phyloP scores from a whole-genome alignment of 2,888 invertebrate genomes.

The Plagodis pulveraria region DNA sequence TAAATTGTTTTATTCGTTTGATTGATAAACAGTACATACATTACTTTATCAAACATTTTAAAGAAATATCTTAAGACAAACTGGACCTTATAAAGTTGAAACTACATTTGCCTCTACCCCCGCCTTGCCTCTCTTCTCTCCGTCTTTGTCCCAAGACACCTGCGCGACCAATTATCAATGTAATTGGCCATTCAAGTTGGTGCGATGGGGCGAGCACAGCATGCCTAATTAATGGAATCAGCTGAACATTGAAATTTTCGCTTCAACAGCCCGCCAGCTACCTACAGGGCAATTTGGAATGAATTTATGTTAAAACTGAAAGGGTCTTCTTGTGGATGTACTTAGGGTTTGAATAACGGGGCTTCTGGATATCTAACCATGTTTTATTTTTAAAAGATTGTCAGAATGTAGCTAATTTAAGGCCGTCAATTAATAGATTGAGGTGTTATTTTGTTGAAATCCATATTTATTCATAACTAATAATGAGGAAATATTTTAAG shows the following conservation, averaged over 20 bases:
- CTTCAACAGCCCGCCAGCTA: slow-evolving; percentile 59
- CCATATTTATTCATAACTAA: too few relatives aligned
- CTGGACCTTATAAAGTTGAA: slow-evolving; percentile 5
- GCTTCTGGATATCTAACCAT: neutral
- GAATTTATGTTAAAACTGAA: slow-evolving; percentile 59
- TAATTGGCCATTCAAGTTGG: slow-evolving; percentile 82
- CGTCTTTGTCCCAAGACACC: slow-evolving; percentile 74
- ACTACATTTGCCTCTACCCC: slow-evolving; percentile 2
- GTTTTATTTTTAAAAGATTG: too few relatives aligned
- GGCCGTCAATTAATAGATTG: too few relatives aligned
- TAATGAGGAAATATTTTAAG: too few relatives aligned
- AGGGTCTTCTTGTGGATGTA: slow-evolving; percentile 25
- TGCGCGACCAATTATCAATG: slow-evolving; percentile 81
- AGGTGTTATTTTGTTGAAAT: too few relatives aligned
- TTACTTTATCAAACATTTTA: neutral
- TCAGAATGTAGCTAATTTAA: too few relatives aligned
- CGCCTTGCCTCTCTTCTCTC: slow-evolving; percentile 15
- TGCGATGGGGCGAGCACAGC: slow-evolving; percentile 72
- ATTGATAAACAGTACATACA: too few relatives aligned
- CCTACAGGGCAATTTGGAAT: slow-evolving; percentile 51
- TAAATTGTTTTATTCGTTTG: neutral
- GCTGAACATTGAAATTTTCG: slow-evolving; percentile 80
- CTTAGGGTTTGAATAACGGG: neutral
- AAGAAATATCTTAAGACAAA: neutral
- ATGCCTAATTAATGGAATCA: slow-evolving; percentile 80